Conservation (phyloP, 2,113 vertebrate genomes). For the Donacobius atricapilla region DNA sequence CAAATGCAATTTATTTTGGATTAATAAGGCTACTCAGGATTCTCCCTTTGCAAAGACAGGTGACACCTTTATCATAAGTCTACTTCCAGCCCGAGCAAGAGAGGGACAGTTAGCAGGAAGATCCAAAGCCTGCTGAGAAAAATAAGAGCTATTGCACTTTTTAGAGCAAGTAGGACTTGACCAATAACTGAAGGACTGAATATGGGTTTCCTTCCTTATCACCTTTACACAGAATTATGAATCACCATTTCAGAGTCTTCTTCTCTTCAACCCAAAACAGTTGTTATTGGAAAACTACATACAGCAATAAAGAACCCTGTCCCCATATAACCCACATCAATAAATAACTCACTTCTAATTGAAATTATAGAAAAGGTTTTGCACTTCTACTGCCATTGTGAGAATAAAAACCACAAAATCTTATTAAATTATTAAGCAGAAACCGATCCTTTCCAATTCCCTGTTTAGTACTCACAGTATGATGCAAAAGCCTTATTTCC, state of each 20-base stretch:
- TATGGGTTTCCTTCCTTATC: neutral
- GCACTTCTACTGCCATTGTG: neutral
- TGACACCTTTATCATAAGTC: neutral
- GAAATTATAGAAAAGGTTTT: conserved; percentile 8
- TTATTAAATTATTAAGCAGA: conserved; percentile 58
- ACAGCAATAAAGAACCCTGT: neutral
- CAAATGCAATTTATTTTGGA: neutral
- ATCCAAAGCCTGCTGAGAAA: neutral
- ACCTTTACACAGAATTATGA: neutral
- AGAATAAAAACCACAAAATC: conserved; percentile 18
- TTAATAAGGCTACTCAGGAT: neutral
- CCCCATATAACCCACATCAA: neutral
- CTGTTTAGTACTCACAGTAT: conserved; percentile 44
- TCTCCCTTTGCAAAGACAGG: neutral
- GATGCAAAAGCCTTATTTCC: conserved; percentile 45
- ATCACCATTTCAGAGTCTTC: neutral
- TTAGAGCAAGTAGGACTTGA: neutral
- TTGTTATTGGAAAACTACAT: neutral
- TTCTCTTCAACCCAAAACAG: neutral
- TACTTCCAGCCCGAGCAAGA: neutral
- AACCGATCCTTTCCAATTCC: conserved; percentile 37
- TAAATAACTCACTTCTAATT: conserved; percentile 14
- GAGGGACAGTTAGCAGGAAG: neutral
- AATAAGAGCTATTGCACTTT: neutral
- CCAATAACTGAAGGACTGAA: neutral